These are phyloP conservation scores for Eugnorisma glareosa DNA, from an alignment of 2,888 invertebrate species.

Conservation along the genomic window DNA sequence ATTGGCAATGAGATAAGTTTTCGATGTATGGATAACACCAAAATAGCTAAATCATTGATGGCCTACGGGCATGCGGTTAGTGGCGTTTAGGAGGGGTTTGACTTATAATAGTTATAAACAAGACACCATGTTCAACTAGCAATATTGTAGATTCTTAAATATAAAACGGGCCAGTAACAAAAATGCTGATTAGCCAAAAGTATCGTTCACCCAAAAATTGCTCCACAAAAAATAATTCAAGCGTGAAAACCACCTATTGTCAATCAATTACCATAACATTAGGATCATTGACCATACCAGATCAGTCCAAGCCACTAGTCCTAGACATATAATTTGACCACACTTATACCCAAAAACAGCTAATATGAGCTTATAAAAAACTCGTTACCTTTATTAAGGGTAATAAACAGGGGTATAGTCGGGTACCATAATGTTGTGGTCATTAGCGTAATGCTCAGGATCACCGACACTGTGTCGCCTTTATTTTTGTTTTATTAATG, in stretches of 20 bases:
- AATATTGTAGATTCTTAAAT: not conserved
- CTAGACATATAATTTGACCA: constrained; percentile 81
- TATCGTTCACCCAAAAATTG: not conserved
- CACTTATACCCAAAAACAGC: constrained; percentile 74
- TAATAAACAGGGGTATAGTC: constrained; percentile 85
- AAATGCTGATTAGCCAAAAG: not conserved
- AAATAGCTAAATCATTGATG: no score
- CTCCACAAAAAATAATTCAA: not conserved
- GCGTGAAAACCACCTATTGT: constrained; percentile 49
- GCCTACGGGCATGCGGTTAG: no score
- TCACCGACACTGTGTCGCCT: constrained; percentile 79
- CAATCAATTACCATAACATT: constrained; percentile 65
- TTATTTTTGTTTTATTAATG: constrained; percentile 59
- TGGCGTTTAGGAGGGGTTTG: no score
- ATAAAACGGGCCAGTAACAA: not conserved
- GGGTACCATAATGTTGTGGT: constrained; percentile 80
- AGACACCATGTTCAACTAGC: not conserved
- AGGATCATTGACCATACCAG: constrained; percentile 53
- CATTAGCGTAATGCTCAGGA: constrained; percentile 81
- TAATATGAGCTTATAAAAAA: constrained; percentile 77
- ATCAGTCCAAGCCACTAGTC: constrained; percentile 63
- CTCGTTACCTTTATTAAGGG: constrained; percentile 86
- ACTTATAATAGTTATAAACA: no score
- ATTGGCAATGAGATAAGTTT: not conserved
- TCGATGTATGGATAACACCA: not conserved